Conservation (phyloP, 2,888 invertebrate species). For the Aplocera efformata region DNA sequence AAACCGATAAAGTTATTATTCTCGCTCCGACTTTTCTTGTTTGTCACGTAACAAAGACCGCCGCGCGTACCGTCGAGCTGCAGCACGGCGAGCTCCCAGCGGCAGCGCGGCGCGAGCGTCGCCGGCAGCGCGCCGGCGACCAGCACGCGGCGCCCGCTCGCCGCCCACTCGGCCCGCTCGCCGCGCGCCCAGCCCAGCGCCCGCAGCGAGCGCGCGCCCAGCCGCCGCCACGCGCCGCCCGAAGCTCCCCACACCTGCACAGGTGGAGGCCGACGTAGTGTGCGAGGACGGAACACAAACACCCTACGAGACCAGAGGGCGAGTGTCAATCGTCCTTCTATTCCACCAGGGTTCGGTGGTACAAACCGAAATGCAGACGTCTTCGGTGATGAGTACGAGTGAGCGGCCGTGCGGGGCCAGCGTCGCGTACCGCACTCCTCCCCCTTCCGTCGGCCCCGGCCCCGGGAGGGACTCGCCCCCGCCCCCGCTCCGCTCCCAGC, state of each 20-base stretch:
- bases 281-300: too few relatives aligned
- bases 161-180: constrained; percentile 37
- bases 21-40: too few relatives aligned
- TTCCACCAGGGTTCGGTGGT: neutral
- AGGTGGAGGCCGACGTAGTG: too few relatives aligned
- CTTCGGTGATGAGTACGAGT: constrained; percentile 21
- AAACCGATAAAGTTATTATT: too few relatives aligned
- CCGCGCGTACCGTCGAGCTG: constrained; percentile 35
- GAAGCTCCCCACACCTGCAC: neutral
- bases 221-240: neutral
- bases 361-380: constrained; percentile 25
- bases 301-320: too few relatives aligned
- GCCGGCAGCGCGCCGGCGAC: constrained; percentile 51
- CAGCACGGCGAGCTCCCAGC: constrained; percentile 54
- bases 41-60: too few relatives aligned
- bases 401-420: constrained; percentile 11
- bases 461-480: too few relatives aligned
- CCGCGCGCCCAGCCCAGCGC: constrained; percentile 40
- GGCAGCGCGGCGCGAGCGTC: constrained; percentile 42
- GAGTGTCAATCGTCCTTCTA: too few relatives aligned
- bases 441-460: too few relatives aligned
- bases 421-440: constrained; percentile 19
- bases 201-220: constrained; percentile 19
- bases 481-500: constrained; percentile 18
- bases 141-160: constrained; percentile 37